Evolutionary conservation across 2,888 invertebrate genomes (phyloP), one percentile per base, ranked within the genome.

Genomic region (Parnassius orleans): DNA sequence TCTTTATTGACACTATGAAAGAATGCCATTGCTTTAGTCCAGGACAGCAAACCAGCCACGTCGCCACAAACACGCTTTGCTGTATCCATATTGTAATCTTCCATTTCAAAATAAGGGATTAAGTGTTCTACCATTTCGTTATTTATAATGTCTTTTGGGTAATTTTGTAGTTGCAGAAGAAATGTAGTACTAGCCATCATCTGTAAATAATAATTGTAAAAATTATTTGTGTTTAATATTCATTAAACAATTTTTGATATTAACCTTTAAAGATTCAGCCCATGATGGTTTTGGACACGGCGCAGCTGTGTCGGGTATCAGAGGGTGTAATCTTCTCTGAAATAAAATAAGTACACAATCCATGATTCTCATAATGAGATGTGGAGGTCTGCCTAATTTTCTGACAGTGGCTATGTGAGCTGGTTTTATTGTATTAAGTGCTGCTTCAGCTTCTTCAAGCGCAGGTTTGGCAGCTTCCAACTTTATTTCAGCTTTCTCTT

Each of bases 321-420:
- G 94, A 0, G 96, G 94, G 80, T 98, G 97, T 53, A 98, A 80
- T 83, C 95, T 95, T 66, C 97, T 93, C 91, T 98, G 98, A 80
- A 99, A 99, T 33, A 99, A 88, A 72, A 99, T 96, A 72, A 98
- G 81, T 0, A 98, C 98, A 80, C 97, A 98, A 83, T 99, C 99
- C 99, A 99, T 99, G 72, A 99, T 99, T 67, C 98, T 93, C 98
- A 99, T 97, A 76, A 99, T 99, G 10, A 99, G 92, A 90, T 98
- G 98, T 0, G 99, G 99, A 0, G 99, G 99, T 67, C 98, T 93
- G 10, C 98, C 98, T 60, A 99, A 87, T 85, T 99, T 99, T 70
- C 98, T 93, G 1, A 99, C 98, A 56, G 98, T 98, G 2, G 98
- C 95, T 80, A 99, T 99, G 79, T 99, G 98, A 5, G 98, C 98